Evolutionary conservation across 2,888 invertebrate genomes (phyloP).

Genomic region (Diarsia dahlii): DNA sequence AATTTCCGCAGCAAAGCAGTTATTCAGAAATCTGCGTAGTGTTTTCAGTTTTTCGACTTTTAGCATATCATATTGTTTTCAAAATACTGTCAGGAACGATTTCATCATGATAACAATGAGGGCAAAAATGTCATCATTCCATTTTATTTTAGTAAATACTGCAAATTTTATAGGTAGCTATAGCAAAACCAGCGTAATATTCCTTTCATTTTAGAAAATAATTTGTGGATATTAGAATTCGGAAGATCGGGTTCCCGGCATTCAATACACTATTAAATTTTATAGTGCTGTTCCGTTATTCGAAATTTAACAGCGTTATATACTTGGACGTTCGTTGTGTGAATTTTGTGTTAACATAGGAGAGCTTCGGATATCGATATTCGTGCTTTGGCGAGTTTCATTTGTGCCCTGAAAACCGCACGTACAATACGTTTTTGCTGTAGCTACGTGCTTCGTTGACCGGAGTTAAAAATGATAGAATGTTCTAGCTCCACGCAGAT

Average conservation of each 20-base stretch:
- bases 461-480: slow-evolving; percentile 13
- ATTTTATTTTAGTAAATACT: not conserved
- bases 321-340: slow-evolving; percentile 24
- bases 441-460: slow-evolving; percentile 31
- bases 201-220: slow-evolving; percentile 15
- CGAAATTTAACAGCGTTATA: slow-evolving; percentile 36
- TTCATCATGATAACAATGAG: not conserved
- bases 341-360: slow-evolving; percentile 36
- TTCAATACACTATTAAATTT: slow-evolving; percentile 50
- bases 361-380: slow-evolving; percentile 54
- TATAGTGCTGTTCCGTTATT: slow-evolving; percentile 46
- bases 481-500: not conserved
- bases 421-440: slow-evolving; percentile 48
- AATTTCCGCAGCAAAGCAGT: not conserved
- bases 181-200: not conserved
- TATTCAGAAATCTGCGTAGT: not conserved
- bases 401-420: slow-evolving; percentile 43
- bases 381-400: slow-evolving; percentile 51
- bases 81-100: not conserved
- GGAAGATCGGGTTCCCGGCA: slow-evolving; percentile 3
- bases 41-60: not conserved
- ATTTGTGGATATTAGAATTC: slow-evolving; percentile 20
- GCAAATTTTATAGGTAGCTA: too few relatives aligned
- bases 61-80: not conserved
- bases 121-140: not conserved